Base-by-base conservation (phyloP, 2,113 vertebrate species). In the Gorsachius goisagi region DNA sequence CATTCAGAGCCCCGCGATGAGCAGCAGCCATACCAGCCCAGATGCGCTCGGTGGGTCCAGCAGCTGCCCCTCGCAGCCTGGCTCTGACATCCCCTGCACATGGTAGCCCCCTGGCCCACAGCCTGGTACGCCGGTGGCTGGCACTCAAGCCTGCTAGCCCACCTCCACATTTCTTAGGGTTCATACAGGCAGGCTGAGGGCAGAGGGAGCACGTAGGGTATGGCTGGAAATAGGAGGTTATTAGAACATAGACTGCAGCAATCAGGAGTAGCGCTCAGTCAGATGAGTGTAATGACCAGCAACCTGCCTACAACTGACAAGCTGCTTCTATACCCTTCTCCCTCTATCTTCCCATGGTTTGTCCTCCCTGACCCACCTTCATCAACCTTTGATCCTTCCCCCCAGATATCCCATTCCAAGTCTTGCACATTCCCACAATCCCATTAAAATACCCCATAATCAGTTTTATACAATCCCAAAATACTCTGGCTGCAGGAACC, bases 11-110 rank as follows among this genome's bases (percentile, higher is more conserved):
- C 37, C 50, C 66, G 50, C 1, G 19, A 74, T 45, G 50, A 45
- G 67, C 52, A 90, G 72, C 45, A 82, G 58, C 26, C 8, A 3
- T 41, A 15, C 20, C 10, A 5, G 26, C 15, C 41, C 49, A 33
- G 21, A 19, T 0, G 1, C 0, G 1, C 19, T 23, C 4, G 0
- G 22, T 5, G 30, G 23, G 22, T 33, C 18, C 32, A 44, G 30
- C 76, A 76, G 76, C 52, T 44, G 81, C 33, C 35, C 27, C 75
- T 49, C 1, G 0, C 41, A 85, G 86, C 26, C 19, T 0, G 0
- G 11, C 23, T 35, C 44, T 2, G 1, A 41, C 21, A 16, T 2
- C 41, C 52, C 15, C 33, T 17, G 10, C 32, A 21, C 2, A n/a
- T 0, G 0, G 21, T 41, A 90, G 17, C 22, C 45, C 66, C 24